Evolutionary conservation across 2,797 vertebrate genomes (phyloP).

Genomic region (Ibycter americanus): DNA sequence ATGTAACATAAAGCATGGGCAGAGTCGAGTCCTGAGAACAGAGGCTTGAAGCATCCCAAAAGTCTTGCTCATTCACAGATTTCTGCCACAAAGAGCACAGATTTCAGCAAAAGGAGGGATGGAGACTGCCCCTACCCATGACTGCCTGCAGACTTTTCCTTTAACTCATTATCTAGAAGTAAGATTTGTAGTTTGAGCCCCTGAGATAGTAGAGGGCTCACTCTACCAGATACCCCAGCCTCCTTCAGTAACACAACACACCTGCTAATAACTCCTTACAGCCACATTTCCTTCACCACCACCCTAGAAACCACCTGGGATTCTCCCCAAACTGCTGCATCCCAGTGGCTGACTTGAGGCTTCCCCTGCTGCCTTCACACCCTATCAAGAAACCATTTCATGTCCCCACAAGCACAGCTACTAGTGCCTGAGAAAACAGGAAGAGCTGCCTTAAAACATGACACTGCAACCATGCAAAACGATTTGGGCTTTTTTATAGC

Average conservation of each 20-base stretch:
- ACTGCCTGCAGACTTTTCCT: not conserved
- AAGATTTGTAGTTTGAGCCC: not conserved
- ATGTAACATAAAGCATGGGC: not conserved
- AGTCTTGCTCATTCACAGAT: not conserved
- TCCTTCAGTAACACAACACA: not conserved
- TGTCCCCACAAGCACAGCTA: not conserved
- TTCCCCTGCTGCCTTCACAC: not conserved
- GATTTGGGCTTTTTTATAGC: not conserved
- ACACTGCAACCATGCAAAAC: not conserved
- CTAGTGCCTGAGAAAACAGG: not conserved
- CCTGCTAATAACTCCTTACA: rapidly evolving
- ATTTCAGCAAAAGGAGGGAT: not conserved
- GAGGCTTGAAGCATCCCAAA: not conserved
- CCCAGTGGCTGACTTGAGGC: not conserved
- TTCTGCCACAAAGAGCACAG: not conserved
- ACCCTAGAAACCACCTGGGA: not conserved
- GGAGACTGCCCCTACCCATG: not conserved
- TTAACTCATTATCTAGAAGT: not conserved
- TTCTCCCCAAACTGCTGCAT: not conserved
- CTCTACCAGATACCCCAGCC: not conserved
- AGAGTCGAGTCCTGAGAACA: not conserved
- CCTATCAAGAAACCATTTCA: not conserved
- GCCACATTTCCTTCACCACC: not conserved
- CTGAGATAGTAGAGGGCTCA: not conserved
- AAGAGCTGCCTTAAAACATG: not conserved